These are phyloP conservation scores for Pteruthius melanotis DNA, from an alignment of 2,113 vertebrate genomes.

Conservation along the genomic window DNA sequence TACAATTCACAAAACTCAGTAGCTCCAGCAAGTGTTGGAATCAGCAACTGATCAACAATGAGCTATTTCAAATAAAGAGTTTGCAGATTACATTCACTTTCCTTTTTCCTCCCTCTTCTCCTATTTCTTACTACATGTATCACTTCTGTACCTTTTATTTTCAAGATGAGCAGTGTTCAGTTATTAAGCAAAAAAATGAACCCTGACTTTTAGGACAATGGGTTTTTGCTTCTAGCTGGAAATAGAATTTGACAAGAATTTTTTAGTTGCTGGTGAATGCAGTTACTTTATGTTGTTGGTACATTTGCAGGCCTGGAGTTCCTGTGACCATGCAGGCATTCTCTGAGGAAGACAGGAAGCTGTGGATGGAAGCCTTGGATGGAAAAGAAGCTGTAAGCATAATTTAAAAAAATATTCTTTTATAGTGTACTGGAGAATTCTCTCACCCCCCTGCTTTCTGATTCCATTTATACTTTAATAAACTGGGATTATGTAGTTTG, in stretches of 20 bases:
- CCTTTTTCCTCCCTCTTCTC: neutral
- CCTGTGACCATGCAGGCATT: slow-evolving; percentile 89
- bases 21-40: neutral
- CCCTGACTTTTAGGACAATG: neutral
- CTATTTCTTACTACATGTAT: neutral
- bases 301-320: slow-evolving; percentile 79
- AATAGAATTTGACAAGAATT: neutral
- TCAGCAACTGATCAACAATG: neutral
- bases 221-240: neutral
- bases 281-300: neutral
- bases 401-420: neutral
- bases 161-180: neutral
- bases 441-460: neutral
- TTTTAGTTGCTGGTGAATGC: neutral
- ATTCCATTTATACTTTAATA: neutral
- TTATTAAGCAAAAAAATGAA: neutral
- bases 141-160: neutral
- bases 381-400: slow-evolving; percentile 92
- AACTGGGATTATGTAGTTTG: neutral
- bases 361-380: slow-evolving; percentile 94
- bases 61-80: neutral
- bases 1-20: neutral
- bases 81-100: neutral
- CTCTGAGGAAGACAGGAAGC: slow-evolving; percentile 90
- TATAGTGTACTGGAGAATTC: neutral